These are phyloP conservation scores for Globodera ellingtonae DNA, from an alignment of 1,140 invertebrate species.

Conservation along the genomic window DNA sequence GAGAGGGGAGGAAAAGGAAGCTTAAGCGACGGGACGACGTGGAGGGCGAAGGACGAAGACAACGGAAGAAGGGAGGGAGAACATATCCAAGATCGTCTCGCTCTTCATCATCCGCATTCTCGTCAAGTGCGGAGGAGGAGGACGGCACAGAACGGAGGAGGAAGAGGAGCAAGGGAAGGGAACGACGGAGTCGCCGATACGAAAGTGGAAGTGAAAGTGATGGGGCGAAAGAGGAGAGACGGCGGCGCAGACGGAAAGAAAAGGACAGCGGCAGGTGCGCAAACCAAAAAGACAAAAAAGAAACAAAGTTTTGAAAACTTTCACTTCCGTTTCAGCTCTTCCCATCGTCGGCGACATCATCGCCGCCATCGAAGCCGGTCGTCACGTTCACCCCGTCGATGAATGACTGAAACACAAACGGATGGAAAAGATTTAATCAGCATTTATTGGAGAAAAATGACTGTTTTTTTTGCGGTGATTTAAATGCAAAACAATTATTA, in stretches of 20 bases:
- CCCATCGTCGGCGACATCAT: conserved; percentile 17
- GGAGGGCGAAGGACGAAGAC: background rate
- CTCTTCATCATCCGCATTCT: background rate
- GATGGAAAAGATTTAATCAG: too few species aligned
- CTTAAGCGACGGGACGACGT: background rate
- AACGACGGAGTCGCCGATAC: background rate
- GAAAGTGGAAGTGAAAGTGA: background rate
- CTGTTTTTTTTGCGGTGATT: too few species aligned
- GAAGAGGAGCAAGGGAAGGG: background rate
- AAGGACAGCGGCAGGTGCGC: background rate
- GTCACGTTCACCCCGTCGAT: conserved; percentile 6
- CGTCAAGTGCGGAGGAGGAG: background rate
- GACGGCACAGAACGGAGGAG: background rate
- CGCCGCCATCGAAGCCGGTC: conserved; percentile 1
- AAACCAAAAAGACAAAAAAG: background rate
- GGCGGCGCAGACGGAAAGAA: background rate
- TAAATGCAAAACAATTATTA: too few species aligned
- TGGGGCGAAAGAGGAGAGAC: background rate
- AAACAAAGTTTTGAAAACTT: background rate
- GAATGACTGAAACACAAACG: background rate
- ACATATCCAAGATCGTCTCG: background rate
- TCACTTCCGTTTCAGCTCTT: background rate
- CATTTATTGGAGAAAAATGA: too few species aligned
- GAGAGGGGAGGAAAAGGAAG: background rate
- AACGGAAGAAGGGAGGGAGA: background rate